These are phyloP conservation scores for Dermochelys coriacea DNA, from an alignment of 2,797 vertebrate species.

Conservation along the genomic window DNA sequence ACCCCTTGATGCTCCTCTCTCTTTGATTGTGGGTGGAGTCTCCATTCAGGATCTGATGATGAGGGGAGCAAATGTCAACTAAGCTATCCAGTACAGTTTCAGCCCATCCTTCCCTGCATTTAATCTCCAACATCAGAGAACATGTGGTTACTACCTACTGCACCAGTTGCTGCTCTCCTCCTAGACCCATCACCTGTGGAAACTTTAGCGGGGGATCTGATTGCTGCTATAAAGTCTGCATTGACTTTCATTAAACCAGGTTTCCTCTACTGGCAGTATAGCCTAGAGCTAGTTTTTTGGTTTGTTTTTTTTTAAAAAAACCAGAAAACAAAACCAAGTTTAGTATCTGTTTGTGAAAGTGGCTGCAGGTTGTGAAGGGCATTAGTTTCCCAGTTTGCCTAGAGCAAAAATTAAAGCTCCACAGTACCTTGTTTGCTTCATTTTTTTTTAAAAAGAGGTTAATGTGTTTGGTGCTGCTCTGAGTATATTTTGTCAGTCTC, in stretches of 20 bases:
- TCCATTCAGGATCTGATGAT: slow-evolving; percentile 56
- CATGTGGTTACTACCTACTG: accelerated
- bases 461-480: not conserved
- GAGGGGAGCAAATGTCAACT: slow-evolving; percentile 59
- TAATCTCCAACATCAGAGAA: not conserved
- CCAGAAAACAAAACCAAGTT: not conserved
- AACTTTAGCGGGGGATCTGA: not conserved
- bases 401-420: not conserved
- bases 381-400: not conserved
- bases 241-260: accelerated
- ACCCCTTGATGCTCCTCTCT: not conserved
- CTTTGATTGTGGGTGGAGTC: slow-evolving; percentile 73
- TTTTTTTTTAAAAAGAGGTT: not conserved
- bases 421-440: not conserved
- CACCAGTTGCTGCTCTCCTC: not conserved
- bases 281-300: not conserved
- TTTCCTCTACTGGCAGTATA: not conserved
- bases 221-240: accelerated
- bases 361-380: not conserved
- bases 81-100: not conserved
- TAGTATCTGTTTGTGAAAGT: not conserved
- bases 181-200: not conserved
- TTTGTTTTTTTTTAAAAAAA: no score
- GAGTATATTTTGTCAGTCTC: not conserved
- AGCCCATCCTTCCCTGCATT: not conserved